A percentile compares a stretch with the other conserved stretches of the same genome.
Conservation (phyloP, 1,140 invertebrate species). For the Dysdera silvatica region DNA sequence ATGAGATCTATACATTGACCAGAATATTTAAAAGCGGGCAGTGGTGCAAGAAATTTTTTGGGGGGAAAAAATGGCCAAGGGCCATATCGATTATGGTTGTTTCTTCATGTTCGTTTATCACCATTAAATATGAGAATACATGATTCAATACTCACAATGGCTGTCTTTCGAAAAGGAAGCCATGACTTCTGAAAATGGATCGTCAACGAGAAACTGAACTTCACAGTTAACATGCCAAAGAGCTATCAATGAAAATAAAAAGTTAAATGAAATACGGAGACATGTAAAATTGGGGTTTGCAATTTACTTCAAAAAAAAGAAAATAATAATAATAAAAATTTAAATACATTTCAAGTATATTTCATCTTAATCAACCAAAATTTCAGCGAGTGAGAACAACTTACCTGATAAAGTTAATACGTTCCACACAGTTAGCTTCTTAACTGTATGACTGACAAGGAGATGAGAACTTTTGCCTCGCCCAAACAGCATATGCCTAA, state of each 20-base stretch:
- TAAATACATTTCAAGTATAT: not conserved
- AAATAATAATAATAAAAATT: not conserved
- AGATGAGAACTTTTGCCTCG: conserved; percentile 56
- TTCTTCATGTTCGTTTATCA: not conserved
- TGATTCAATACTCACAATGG: not conserved
- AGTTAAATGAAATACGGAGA: not conserved
- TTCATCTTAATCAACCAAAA: not conserved
- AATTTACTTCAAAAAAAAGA: not conserved
- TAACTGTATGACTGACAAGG: conserved; percentile 51
- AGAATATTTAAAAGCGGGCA: not conserved
- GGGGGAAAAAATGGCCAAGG: not conserved
- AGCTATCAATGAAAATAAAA: not conserved
- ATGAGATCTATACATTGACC: not conserved
- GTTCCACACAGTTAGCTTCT: conserved; percentile 61
- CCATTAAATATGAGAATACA: not conserved
- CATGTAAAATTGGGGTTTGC: too few species aligned
- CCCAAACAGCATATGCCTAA: conserved; percentile 57
- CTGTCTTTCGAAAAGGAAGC: not conserved
- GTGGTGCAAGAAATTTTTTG: not conserved
- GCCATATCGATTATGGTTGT: not conserved
- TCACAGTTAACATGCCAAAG: not conserved
- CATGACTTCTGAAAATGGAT: not conserved
- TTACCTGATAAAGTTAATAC: conserved; percentile 51
- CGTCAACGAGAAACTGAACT: not conserved
- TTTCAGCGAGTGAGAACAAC: not conserved